A percentile compares a stretch with the other conserved stretches of the same genome.
Evolutionary conservation across 2,797 vertebrate species (phyloP).

Genomic region (Hephaestus fuliginosus): DNA sequence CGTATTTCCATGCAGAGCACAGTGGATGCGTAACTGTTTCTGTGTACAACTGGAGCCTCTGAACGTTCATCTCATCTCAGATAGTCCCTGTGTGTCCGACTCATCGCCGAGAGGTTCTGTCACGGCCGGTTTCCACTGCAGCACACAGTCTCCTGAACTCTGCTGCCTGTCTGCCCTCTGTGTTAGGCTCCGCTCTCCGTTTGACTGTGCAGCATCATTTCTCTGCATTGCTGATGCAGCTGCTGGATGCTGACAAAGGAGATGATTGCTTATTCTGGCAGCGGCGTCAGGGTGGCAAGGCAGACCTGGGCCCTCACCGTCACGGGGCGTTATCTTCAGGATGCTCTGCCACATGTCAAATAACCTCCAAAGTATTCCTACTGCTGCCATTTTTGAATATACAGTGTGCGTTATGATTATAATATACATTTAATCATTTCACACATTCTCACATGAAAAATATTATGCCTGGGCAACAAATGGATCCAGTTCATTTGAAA

Average conservation of each 20-base stretch:
- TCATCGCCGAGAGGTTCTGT: constrained; percentile 13
- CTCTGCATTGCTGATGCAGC: constrained; percentile 73
- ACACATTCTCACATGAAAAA: not conserved
- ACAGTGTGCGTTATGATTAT: too few species aligned
- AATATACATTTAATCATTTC: not conserved
- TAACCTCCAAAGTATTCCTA: not conserved
- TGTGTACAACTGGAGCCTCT: not conserved
- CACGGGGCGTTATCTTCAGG: constrained; percentile 11
- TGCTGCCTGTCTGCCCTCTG: constrained; percentile 35
- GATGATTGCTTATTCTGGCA: constrained; percentile 44
- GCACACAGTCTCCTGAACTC: constrained; percentile 26
- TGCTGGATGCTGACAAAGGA: constrained; percentile 61
- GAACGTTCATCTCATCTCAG: constrained; percentile 3
- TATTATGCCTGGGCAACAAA: not conserved
- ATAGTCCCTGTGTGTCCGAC: not conserved
- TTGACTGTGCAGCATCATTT: constrained; percentile 54
- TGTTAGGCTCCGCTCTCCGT: constrained; percentile 19
- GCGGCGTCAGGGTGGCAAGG: not conserved
- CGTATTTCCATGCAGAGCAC: constrained; percentile 9
- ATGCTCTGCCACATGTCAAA: constrained; percentile 19
- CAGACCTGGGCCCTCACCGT: constrained; percentile 15
- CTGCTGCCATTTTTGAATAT: not conserved
- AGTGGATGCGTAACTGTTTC: constrained; percentile 10
- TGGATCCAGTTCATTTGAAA: too few species aligned
- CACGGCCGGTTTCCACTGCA: constrained; percentile 35